Conservation (phyloP, 2,888 invertebrate species). For the Opisthograptis luteolata region DNA sequence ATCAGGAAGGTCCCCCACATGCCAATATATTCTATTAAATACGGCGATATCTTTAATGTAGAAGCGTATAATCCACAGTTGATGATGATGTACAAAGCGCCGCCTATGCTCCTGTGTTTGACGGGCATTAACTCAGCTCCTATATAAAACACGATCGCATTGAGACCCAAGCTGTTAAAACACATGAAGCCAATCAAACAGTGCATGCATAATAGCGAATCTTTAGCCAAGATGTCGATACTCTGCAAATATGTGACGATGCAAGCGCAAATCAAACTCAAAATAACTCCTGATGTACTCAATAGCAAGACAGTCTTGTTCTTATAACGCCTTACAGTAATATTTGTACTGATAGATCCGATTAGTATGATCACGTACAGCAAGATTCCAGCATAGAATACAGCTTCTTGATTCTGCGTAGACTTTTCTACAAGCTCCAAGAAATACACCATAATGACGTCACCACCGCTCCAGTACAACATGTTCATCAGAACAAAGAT, state of each 20-base stretch:
- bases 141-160: conserved; percentile 23
- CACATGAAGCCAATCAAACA: conserved; percentile 28
- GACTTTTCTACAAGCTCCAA: conserved; percentile 28
- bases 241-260: conserved; percentile 28
- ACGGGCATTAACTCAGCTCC: conserved; percentile 35
- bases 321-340: conserved; percentile 18
- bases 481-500: conserved; percentile 26
- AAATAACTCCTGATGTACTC: conserved; percentile 21
- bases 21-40: conserved; percentile 28
- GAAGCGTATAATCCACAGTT: conserved; percentile 31
- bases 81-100: conserved; percentile 28
- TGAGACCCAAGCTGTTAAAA: conserved; percentile 26
- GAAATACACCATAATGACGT: conserved; percentile 31
- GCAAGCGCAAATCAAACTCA: conserved; percentile 18
- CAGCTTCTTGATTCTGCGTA: conserved; percentile 23
- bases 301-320: conserved; percentile 27
- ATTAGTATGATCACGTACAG: conserved; percentile 23
- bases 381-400: conserved; percentile 23
- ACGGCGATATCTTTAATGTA: conserved; percentile 30
- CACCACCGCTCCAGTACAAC: conserved; percentile 34
- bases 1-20: conserved; percentile 32
- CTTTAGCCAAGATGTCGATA: conserved; percentile 12
- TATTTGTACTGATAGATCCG: conserved; percentile 16
- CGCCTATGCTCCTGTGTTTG: conserved; percentile 33
- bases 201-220: conserved; percentile 30